Percentiles rank a stretch among this genome's conserved stretches.
These are phyloP conservation scores for Alcedo atthis DNA, from an alignment of 2,797 vertebrate species.

Conservation along the genomic window DNA sequence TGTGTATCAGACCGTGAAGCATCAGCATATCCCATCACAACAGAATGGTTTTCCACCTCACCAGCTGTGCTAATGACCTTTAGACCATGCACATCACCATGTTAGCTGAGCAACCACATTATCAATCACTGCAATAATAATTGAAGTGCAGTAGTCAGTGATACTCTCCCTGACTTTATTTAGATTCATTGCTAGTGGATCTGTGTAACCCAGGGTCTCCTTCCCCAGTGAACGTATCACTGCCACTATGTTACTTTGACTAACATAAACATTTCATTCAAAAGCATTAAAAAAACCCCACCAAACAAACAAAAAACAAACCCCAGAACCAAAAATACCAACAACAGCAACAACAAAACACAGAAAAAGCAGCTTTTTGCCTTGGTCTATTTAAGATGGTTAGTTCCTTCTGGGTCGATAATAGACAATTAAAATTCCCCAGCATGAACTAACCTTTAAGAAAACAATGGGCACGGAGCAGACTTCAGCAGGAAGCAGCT, in stretches of 20 bases:
- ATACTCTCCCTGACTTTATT: constrained; percentile 25
- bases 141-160: background rate
- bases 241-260: background rate
- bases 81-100: background rate
- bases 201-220: background rate
- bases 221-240: background rate
- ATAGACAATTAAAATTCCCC: constrained; percentile 26
- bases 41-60: constrained; percentile 17
- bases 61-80: constrained; percentile 49
- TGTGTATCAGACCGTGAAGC: background rate
- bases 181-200: constrained; percentile 17
- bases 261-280: background rate
- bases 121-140: constrained; percentile 45
- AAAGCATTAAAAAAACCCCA: background rate
- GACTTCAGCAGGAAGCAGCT: background rate
- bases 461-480: background rate
- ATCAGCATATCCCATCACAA: background rate
- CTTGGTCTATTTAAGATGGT: background rate
- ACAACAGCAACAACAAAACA: too few relatives aligned
- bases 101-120: background rate
- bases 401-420: background rate
- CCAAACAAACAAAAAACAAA: background rate
- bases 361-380: background rate
- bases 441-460: constrained; percentile 27
- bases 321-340: too few relatives aligned